phyloP scores from a whole-genome alignment of 2,888 invertebrate species.

The Polydrusus pterygomalis region DNA sequence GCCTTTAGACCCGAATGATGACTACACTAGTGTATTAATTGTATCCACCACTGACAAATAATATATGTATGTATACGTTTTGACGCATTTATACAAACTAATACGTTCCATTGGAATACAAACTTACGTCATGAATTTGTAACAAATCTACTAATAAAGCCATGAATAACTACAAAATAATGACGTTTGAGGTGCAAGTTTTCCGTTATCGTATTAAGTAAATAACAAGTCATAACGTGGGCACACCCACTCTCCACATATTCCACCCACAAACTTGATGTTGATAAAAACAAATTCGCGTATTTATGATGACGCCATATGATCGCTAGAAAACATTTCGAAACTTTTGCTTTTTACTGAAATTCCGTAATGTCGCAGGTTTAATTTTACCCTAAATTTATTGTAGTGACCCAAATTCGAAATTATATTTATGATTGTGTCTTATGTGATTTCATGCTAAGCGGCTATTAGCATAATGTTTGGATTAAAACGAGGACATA shows the following conservation, averaged over 20 bases:
- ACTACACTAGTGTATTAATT: too few relatives aligned
- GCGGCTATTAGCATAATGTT: constrained; percentile 6
- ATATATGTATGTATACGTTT: too few relatives aligned
- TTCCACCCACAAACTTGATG: constrained; percentile 6
- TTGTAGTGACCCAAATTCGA: constrained; percentile 12
- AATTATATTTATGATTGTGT: constrained; percentile 12
- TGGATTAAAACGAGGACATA: neutral
- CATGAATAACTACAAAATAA: constrained; percentile 8
- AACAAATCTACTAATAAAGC: constrained; percentile 11
- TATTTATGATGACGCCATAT: constrained; percentile 15
- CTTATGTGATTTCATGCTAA: constrained; percentile 4
- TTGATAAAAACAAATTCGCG: constrained; percentile 23
- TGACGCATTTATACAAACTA: neutral
- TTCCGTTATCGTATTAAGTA: neutral
- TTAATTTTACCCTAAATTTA: constrained; percentile 20
- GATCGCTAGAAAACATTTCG: too few relatives aligned
- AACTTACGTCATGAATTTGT: neutral
- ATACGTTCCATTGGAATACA: neutral
- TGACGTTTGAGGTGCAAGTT: constrained; percentile 13
- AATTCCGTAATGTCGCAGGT: constrained; percentile 1
- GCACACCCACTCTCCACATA: constrained; percentile 7
- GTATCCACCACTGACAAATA: too few relatives aligned
- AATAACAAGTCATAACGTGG: neutral
- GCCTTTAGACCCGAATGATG: too few relatives aligned
- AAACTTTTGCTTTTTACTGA: constrained; percentile 21